phyloP scores from a whole-genome alignment of 2,797 vertebrate genomes.

The Sphenopsis melanotis region DNA sequence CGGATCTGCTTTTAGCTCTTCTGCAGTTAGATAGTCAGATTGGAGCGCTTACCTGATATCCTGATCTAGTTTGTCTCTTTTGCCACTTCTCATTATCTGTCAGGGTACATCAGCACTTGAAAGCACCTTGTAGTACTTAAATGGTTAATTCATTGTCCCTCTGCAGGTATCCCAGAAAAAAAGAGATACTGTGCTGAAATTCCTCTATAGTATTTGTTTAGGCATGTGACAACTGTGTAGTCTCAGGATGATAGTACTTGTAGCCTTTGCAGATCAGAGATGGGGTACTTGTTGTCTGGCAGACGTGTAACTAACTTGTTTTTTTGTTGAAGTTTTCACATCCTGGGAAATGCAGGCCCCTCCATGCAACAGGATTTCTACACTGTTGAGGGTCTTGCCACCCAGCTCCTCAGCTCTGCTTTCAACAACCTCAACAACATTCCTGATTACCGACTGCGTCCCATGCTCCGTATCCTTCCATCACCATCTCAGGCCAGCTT shows the following conservation, averaged over 20 bases:
- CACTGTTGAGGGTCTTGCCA: constrained; percentile 83
- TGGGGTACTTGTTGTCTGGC: neutral
- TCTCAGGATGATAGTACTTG: neutral
- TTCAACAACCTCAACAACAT: constrained; percentile 88
- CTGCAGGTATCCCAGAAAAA: neutral
- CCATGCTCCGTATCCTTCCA: constrained; percentile 93
- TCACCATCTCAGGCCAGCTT: neutral
- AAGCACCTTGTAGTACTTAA: neutral
- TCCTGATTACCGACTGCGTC: constrained; percentile 91
- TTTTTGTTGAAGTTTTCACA: constrained; percentile 82
- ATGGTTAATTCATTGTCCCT: neutral
- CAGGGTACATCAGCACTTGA: neutral
- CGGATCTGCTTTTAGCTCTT: neutral
- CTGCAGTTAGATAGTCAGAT: neutral
- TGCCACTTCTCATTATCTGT: neutral
- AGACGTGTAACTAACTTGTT: neutral
- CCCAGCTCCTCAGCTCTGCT: constrained; percentile 85
- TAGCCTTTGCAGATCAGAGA: neutral
- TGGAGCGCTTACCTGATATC: neutral
- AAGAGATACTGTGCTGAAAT: neutral
- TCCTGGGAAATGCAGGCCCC: constrained; percentile 86
- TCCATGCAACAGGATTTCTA: constrained; percentile 94
- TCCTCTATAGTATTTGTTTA: neutral
- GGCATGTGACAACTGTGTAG: neutral
- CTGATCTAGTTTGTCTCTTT: neutral